Evolutionary conservation across 1,140 invertebrate genomes (phyloP).

Genomic region (Choristoneura fumiferana): DNA sequence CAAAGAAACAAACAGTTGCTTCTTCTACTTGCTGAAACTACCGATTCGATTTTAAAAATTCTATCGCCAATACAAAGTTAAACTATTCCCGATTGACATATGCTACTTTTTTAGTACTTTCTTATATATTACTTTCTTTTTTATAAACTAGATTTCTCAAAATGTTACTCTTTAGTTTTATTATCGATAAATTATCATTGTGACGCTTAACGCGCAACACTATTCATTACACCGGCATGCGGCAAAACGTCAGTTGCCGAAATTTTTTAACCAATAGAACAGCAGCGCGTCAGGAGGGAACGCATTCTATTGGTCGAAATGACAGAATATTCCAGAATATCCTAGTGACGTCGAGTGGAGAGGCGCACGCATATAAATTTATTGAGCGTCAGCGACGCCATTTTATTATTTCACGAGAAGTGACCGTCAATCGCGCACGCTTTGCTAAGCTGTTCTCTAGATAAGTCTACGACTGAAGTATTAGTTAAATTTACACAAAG

Average conservation of each 20-base stretch:
- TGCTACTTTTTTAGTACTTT: no score
- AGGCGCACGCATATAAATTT: conserved; percentile 48
- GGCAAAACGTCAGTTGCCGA: conserved; percentile 4
- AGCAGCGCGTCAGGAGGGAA: conserved; percentile 21
- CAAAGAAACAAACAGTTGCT: no score
- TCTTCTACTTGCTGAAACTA: no score
- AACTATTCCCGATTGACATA: no score
- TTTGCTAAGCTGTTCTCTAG: conserved; percentile 66
- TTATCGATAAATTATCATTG: background rate
- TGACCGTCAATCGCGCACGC: conserved; percentile 72
- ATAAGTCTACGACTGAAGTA: conserved; percentile 53
- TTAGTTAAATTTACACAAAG: conserved; percentile 44
- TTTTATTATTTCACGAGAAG: conserved; percentile 69
- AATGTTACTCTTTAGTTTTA: no score
- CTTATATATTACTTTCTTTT: no score
- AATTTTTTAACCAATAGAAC: conserved; percentile 42
- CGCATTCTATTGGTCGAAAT: conserved; percentile 44
- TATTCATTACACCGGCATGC: background rate
- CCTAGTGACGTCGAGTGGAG: conserved; percentile 56
- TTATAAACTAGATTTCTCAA: no score
- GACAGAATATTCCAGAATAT: conserved; percentile 69
- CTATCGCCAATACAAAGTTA: no score
- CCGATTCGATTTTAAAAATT: no score
- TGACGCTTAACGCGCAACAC: background rate
- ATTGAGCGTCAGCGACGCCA: conserved; percentile 36